These are phyloP conservation scores for Melanerpes formicivorus DNA, from an alignment of 2,113 vertebrate genomes.

Conservation along the genomic window DNA sequence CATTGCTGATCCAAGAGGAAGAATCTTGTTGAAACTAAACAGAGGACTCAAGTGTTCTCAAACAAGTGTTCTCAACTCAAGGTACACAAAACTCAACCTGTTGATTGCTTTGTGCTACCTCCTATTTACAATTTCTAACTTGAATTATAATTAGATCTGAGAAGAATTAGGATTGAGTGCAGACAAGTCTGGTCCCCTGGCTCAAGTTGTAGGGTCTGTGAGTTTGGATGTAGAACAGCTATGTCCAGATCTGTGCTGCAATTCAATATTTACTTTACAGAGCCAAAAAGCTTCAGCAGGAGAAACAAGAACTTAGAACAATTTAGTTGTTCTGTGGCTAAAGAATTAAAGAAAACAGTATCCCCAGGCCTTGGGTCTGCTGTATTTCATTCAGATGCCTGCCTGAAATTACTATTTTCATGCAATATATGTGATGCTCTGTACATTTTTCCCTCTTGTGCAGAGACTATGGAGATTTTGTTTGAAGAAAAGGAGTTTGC, in stretches of 20 bases:
- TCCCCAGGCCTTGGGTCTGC: not conserved
- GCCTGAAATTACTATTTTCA: not conserved
- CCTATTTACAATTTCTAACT: not conserved
- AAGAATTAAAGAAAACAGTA: not conserved
- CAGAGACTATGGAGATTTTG: not conserved
- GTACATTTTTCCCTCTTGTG: not conserved
- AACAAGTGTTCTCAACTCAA: not conserved
- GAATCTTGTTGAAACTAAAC: not conserved
- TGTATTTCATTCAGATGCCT: not conserved
- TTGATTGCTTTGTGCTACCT: not conserved
- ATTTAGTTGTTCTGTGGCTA: not conserved
- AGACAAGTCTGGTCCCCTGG: not conserved
- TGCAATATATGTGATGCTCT: not conserved
- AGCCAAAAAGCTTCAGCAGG: not conserved
- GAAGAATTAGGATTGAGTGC: not conserved
- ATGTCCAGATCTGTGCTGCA: not conserved
- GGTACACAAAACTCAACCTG: not conserved
- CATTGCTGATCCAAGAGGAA: not conserved
- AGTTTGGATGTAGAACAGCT: not conserved
- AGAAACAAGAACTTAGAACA: not conserved
- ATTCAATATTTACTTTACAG: not conserved
- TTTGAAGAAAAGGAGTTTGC: not conserved
- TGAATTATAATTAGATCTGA: not conserved
- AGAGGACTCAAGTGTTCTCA: not conserved
- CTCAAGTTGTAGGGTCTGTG: not conserved